Evolutionary conservation across 2,797 vertebrate genomes (phyloP).

Genomic region (Coregonus ussuriensis): DNA sequence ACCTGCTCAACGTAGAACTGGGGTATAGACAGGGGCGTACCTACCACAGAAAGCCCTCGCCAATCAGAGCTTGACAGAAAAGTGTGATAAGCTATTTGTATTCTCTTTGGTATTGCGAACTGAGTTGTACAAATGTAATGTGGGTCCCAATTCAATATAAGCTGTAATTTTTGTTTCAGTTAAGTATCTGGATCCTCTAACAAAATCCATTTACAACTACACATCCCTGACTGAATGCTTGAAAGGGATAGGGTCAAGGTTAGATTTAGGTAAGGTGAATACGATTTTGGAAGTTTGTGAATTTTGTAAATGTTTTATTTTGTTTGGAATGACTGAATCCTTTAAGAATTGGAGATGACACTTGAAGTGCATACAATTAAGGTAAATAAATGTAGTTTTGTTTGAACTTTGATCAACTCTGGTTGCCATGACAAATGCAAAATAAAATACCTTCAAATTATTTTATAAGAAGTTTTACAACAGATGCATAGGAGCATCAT

Average conservation of each 20-base stretch:
- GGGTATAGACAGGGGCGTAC: background rate
- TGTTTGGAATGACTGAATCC: no score
- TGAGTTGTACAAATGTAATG: background rate
- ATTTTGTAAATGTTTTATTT: no score
- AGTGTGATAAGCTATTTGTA: constrained; percentile 31
- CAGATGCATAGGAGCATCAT: no score
- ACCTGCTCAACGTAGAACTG: constrained; percentile 20
- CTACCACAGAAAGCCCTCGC: constrained; percentile 18
- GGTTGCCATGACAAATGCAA: no score
- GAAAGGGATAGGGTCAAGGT: background rate
- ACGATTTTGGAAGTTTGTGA: no score
- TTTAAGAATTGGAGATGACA: no score
- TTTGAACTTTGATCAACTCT: no score
- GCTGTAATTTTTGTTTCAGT: background rate
- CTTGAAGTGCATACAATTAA: no score
- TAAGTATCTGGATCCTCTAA: background rate
- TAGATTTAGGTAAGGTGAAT: no score
- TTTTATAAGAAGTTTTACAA: no score
- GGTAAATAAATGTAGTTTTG: no score
- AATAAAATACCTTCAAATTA: no score
- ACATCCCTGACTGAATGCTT: background rate
- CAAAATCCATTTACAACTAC: background rate
- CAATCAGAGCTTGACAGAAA: constrained; percentile 1
- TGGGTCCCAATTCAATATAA: background rate
- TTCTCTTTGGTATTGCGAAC: background rate